Base-by-base conservation (phyloP, 2,797 vertebrate species). In the Choloepus didactylus region DNA sequence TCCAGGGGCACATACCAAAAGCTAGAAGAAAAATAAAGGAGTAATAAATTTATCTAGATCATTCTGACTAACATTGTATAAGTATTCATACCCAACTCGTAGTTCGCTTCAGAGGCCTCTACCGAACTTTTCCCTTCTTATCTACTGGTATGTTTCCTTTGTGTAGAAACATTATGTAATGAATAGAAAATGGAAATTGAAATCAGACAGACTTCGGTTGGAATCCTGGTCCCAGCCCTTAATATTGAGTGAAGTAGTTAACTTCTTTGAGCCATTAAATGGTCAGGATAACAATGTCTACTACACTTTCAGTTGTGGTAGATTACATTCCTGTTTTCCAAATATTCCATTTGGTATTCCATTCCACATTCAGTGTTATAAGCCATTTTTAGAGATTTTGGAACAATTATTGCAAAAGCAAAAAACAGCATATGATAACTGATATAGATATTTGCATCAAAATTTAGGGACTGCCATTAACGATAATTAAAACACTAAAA, bases 401-500 rank as follows among this genome's bases (percentile, higher is more conserved):
- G 64, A 91, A 83, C 16, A 62, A 79, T 73, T 62, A 46, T 83
- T 46, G 56, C 4, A 18, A 38, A 21, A 75, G 12, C 7, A n/a
- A 54, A 87, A 77, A n/a, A 16, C 8, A 81, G 35, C 19, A 21
- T 70, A 16, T 38, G 35, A 25, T 18, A 46, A 41, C 27, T 46
- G 27, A 66, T 23, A 66, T 49, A 82, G 31, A 46, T 46, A 70
- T 56, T 29, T 59, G 3, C 87, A 23, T 54, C 46, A 87, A 38
- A 84, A 64, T 4, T n/a, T 70, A 46, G 38, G 11, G 4, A 1
- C 11, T 75, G 5, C 21, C 88, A 0, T 69, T 86, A 79, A 84
- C 9, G 56, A 90, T 93, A 84, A 72, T 35, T 72, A 92, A 93
- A 62, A 27, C 29, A 19, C 18, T 87, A 64, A 94, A 77, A 66